Evolutionary conservation across 2,113 vertebrate species (phyloP).

Genomic region (Gobius niger): DNA sequence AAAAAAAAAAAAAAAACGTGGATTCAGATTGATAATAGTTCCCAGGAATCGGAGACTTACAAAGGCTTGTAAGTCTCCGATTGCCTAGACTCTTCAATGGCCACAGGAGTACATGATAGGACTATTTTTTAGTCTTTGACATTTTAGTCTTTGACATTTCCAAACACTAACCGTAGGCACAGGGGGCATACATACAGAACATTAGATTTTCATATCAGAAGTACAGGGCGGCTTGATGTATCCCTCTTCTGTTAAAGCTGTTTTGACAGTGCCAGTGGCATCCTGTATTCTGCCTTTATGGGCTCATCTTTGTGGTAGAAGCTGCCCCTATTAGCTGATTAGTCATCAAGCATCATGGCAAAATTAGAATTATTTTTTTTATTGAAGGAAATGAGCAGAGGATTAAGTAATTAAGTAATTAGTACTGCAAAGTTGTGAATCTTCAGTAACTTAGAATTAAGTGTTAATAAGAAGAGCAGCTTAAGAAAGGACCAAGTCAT

Average conservation of each 20-base stretch:
- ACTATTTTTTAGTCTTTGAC: too few species aligned
- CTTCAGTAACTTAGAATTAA: conserved; percentile 3
- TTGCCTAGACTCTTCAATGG: too few species aligned
- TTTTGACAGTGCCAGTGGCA: conserved; percentile 9
- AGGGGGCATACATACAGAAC: too few species aligned
- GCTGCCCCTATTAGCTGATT: not conserved
- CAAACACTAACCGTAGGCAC: too few species aligned
- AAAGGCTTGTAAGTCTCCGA: too few species aligned
- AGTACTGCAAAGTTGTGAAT: conserved; percentile 5
- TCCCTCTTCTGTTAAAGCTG: conserved; percentile 2
- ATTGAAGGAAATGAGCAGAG: conserved; percentile 6
- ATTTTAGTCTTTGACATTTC: too few species aligned
- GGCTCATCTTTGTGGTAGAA: conserved; percentile 3
- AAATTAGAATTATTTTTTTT: conserved; percentile 3
- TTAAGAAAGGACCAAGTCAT: not conserved
- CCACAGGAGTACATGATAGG: too few species aligned
- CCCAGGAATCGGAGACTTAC: too few species aligned
- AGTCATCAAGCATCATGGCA: not conserved
- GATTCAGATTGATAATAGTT: not conserved
- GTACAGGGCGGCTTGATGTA: not conserved
- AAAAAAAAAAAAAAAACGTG: not conserved
- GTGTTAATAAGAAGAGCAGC: conserved; percentile 6
- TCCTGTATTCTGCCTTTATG: conserved; percentile 2
- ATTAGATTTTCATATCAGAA: conserved; percentile 2
- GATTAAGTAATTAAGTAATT: not conserved